A percentile compares a stretch with the other conserved stretches of the same genome.
Conservation (phyloP, 2,888 invertebrate species). For the Syrista parreyssii region DNA sequence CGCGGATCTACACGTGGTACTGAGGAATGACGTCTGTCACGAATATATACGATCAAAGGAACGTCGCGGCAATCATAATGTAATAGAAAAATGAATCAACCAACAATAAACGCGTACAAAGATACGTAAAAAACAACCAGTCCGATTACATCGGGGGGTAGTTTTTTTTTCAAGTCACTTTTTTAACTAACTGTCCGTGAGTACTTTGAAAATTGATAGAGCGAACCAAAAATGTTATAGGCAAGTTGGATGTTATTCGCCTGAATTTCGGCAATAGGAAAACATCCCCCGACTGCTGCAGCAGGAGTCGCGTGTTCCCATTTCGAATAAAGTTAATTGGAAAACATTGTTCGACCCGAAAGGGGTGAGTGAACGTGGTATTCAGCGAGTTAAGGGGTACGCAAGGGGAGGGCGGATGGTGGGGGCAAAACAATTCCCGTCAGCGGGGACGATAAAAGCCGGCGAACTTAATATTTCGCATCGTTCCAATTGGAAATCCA, state of each 20-base stretch:
- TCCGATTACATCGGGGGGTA: not conserved
- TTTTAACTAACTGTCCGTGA: too few species aligned
- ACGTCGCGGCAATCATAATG: not conserved
- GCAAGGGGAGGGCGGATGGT: not conserved
- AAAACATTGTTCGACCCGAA: slow-evolving; percentile 51
- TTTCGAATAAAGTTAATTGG: slow-evolving; percentile 63
- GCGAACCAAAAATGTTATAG: not conserved
- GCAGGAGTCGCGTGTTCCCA: slow-evolving; percentile 27
- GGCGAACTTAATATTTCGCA: not conserved
- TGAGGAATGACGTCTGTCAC: not conserved
- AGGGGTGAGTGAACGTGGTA: slow-evolving; percentile 6
- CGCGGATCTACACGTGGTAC: not conserved
- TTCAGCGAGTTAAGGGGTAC: not conserved
- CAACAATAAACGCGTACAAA: not conserved
- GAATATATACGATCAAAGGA: not conserved
- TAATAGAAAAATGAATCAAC: not conserved
- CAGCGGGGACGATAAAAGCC: not conserved
- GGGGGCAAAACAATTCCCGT: not conserved
- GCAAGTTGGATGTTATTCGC: not conserved
- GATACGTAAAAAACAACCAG: not conserved
- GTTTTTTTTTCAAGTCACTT: too few species aligned
- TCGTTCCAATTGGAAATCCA: not conserved
- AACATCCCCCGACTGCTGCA: not conserved
- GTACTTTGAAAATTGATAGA: not conserved
- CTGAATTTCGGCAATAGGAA: slow-evolving; percentile 15